Evolutionary conservation across 2,113 vertebrate species (phyloP), one percentile per base, ranked within the genome.

Genomic region (Anarhynchus alexandrinus): DNA sequence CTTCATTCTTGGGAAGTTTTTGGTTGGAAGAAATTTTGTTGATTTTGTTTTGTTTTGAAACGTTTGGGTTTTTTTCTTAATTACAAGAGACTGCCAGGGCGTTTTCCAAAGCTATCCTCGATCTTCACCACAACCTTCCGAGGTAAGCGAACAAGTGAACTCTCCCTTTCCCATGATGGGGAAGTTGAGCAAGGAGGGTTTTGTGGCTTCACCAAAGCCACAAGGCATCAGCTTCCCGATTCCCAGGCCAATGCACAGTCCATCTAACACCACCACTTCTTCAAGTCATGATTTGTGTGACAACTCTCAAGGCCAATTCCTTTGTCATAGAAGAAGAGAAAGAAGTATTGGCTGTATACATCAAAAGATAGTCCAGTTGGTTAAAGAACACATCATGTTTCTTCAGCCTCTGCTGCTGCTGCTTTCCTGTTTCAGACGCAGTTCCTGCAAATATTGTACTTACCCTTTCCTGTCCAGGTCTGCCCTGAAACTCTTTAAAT

Each of bases 131-230:
- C 54, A 73, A 74, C 71, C 36, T 69, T 69, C 38, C 0, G 2
- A 45, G 29, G 9, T 13, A 43, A 57, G 25, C 1, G 2, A 72
- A 51, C 13, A 55, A 91, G 32, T 16, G 40, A 74, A 72, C 27
- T 93, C 34, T 93, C 34, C 58, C 64, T 82, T 90, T 93, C 69
- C 47, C 71, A 76, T 17, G 13, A n/a, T 5, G 47, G n/a, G 54
- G 27, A 94, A 93, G 29, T 79, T 67, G 54, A 91, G 11, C 29
- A 62, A 59, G 16, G 40, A 92, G 8, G 15, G 21, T 17, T 94
- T 86, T 94, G 88, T 69, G 86, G 91, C 77, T 93, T 92, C 72
- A 59, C 29, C 16, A 73, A 79, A 91, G 69, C 88, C 72, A 61
- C 43, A 69, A 49, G 23, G 30, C 66, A 82, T 29, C 52, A 58